phyloP scores from a whole-genome alignment of 53 echinoderm and acorn worm species.

The Glandiceps talaboti region DNA sequence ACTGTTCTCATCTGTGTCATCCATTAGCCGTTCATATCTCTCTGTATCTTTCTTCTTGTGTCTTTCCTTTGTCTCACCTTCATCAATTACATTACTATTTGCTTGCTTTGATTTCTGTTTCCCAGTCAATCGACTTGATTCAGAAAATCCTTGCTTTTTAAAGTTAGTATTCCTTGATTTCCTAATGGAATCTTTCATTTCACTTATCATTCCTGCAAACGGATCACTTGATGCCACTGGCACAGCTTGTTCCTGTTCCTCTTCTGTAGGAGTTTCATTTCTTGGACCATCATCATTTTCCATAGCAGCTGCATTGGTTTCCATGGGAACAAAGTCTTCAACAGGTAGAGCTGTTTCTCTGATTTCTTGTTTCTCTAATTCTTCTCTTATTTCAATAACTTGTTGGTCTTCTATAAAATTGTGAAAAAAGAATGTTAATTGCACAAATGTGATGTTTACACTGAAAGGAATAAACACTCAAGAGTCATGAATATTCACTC shows the following conservation, averaged over 20 bases:
- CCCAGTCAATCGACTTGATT: neutral
- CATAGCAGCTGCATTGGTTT: neutral
- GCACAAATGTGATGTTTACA: too few relatives aligned
- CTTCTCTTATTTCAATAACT: too few relatives aligned
- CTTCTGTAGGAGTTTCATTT: conserved; percentile 1
- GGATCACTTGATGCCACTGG: conserved; percentile 19
- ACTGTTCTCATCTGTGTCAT: neutral
- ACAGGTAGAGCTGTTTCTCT: too few relatives aligned
- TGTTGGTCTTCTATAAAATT: too few relatives aligned
- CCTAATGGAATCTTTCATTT: conserved; percentile 53
- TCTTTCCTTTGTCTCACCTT: neutral
- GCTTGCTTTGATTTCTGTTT: too few relatives aligned
- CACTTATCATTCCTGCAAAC: conserved; percentile 44
- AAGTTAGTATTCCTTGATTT: conserved; percentile 5
- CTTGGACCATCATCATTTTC: conserved; percentile 4
- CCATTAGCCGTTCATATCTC: neutral
- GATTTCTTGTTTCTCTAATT: too few relatives aligned
- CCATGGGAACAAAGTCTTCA: neutral
- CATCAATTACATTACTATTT: too few relatives aligned
- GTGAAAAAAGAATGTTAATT: too few relatives aligned
- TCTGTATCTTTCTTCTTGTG: neutral
- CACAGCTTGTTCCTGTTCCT: neutral
- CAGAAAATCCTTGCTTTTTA: neutral
- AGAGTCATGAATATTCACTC: too few relatives aligned
- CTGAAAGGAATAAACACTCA: too few relatives aligned